Base-by-base conservation (phyloP, 2,797 vertebrate species). In the Acropternis orthonyx region DNA sequence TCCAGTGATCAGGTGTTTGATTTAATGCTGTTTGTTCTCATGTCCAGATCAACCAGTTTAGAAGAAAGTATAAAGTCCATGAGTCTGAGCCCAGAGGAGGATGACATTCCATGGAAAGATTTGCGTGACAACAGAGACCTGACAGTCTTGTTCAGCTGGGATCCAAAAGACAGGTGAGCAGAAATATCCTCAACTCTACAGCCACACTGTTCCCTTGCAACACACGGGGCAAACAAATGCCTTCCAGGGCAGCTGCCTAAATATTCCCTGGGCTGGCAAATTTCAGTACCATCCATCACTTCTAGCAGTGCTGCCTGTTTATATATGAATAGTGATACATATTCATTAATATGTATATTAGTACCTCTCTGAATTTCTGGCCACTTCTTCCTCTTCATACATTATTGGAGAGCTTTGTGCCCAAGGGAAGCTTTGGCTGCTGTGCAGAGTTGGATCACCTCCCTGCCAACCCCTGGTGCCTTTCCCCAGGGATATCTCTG, bases 51-150 rank as follows among this genome's bases (percentile, higher is more conserved):
- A 71, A 97, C 98, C 87, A 98, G 98, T 96, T 98, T 99, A 97
- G 99, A 99, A 97, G 99, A 99, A 96, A 99, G 98, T 88, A 98
- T 99, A 96, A 99, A 99, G 97, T 98, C 99, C 94, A 99, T 99
- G 99, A 98, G 98, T 96, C 96, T 99, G 94, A 99, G 96, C 96
- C 98, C 99, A n/a, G 99, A 99, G 94, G 99, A 99, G 89, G 99
- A 99, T 27, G 99, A 99, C 97, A 99, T 99, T 98, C 99, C 98
- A 4, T 99, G 99, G 99, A 98, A 99, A 54, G 98, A 96, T 46
- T 95, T 99, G 95, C 98, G 98, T 93, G 99, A 99, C 97, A 99
- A 99, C 97, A 97, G 99, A 93, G 99, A 99, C 96, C 98, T 99
- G n/a, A 99, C 98, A 1, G 99, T 99, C 76, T 98, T 99, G 58